Conservation (phyloP, 1,140 invertebrate species). For the Chrysopa pallens region DNA sequence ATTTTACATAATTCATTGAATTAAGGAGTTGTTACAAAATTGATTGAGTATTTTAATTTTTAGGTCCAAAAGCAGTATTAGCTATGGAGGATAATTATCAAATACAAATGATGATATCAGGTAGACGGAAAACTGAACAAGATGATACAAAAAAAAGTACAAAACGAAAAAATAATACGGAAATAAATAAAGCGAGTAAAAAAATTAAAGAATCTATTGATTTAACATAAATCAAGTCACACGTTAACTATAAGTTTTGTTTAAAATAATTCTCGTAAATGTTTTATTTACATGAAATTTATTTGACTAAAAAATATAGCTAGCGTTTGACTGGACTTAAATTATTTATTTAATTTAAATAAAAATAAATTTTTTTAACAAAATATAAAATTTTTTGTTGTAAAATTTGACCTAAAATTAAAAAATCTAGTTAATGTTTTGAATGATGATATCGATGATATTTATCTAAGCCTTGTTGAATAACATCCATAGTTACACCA, state of each 20-base stretch:
- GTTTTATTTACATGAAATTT: no score
- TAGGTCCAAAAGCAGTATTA: neutral
- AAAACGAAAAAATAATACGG: neutral
- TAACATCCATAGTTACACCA: slow-evolving; percentile 27
- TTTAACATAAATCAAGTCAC: no score
- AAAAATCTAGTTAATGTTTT: neutral
- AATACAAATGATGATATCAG: neutral
- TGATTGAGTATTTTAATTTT: neutral
- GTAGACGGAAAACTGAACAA: neutral
- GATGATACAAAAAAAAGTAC: neutral
- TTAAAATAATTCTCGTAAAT: no score
- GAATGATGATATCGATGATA: slow-evolving; percentile 17
- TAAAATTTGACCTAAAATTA: neutral
- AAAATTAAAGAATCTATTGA: no score
- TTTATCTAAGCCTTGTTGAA: slow-evolving; percentile 27
- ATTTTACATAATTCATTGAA: neutral
- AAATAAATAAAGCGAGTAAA: no score
- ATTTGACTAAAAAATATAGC: no score
- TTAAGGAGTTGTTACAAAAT: neutral
- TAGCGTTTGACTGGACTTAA: no score
- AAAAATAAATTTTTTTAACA: no score
- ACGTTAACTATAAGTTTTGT: no score
- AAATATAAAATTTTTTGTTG: no score
- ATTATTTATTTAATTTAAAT: no score
- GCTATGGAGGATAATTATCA: neutral